Conservation (phyloP, 2,113 vertebrate species). For the Felis catus region F.catus_Fca126_mat1.0 CM031412.1:108654501-108655000, state of each 20-base stretch:
- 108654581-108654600: conserved; percentile 1
- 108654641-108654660: too few relatives aligned
- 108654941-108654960: too few relatives aligned
- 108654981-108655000: not conserved
- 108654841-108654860: not conserved
- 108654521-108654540: not conserved
- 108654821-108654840: not conserved
- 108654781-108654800: too few relatives aligned
- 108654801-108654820: not conserved
- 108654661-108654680: too few relatives aligned
- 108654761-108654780: too few relatives aligned
- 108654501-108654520: not conserved
- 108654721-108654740: too few relatives aligned
- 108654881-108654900: not conserved
- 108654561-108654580: conserved; percentile 16
- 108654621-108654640: too few relatives aligned
- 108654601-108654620: not conserved
- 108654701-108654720: too few relatives aligned
- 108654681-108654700: too few relatives aligned
- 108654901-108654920: not conserved
- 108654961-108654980: not conserved
- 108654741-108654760: too few relatives aligned
- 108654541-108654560: conserved; percentile 24
- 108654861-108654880: not conserved
- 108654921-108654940: not conserved